A percentile compares a stretch with the other conserved stretches of the same genome.
Conservation (phyloP, 2,888 invertebrate genomes). For the Loripinus fragilis region DNA sequence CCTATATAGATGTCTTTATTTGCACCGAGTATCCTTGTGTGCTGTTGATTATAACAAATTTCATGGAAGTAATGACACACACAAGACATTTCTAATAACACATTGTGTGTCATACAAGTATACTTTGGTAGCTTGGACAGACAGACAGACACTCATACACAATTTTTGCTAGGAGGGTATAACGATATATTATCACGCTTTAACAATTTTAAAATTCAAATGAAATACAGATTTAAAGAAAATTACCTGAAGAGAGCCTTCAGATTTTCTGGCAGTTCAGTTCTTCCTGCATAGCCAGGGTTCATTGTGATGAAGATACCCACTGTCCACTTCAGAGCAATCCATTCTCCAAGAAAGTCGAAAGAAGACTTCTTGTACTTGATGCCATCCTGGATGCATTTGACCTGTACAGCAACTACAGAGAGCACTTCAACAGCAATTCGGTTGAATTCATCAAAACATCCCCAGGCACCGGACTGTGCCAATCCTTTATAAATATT, state of each 20-base stretch:
- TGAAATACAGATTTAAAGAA: no score
- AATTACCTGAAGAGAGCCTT: constrained; percentile 83
- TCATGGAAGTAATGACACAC: no score
- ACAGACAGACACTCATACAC: no score
- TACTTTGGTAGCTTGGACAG: no score
- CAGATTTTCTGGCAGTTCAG: constrained; percentile 84
- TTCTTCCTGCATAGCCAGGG: constrained; percentile 97
- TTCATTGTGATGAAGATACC: constrained; percentile 99
- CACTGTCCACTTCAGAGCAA: constrained; percentile 92
- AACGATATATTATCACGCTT: no score
- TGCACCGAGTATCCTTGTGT: no score
- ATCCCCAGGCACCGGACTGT: constrained; percentile 99
- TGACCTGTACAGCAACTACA: constrained; percentile 97
- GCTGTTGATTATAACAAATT: no score
- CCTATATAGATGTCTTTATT: no score
- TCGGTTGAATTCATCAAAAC: constrained; percentile 98
- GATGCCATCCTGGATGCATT: constrained; percentile 89
- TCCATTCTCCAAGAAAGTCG: constrained; percentile 97
- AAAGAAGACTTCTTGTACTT: constrained; percentile 94
- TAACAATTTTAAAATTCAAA: no score
- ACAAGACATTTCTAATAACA: no score
- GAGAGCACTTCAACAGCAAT: constrained; percentile 98
- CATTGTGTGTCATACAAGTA: no score
- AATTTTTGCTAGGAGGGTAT: no score
- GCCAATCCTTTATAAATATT: constrained; percentile 98